phyloP scores from a whole-genome alignment of 2,888 invertebrate species.

The Hirtodrosophila duncani region DNA sequence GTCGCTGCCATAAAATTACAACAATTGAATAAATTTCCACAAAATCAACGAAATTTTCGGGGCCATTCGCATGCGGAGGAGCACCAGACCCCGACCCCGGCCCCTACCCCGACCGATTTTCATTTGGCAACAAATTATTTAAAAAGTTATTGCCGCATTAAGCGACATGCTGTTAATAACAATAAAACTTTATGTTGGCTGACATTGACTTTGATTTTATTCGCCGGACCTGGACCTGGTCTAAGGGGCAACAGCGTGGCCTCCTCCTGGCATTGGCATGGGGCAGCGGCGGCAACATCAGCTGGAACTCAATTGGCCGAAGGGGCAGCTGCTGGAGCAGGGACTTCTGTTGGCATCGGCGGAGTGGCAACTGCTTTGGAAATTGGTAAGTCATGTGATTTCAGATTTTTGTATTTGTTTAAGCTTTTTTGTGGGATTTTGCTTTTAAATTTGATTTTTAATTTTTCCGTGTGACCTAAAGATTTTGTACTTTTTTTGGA shows the following conservation, averaged over 20 bases:
- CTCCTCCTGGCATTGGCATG: slow-evolving; percentile 15
- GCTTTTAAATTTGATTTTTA: neutral
- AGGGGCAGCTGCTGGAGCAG: slow-evolving; percentile 18
- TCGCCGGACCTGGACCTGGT: slow-evolving; percentile 31
- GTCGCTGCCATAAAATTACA: slow-evolving; percentile 60
- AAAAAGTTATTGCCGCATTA: slow-evolving; percentile 71
- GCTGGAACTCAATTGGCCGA: slow-evolving; percentile 3
- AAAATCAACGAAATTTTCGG: slow-evolving; percentile 25
- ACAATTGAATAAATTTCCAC: slow-evolving; percentile 53
- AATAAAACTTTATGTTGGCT: slow-evolving; percentile 75
- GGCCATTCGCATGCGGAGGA: too few species aligned
- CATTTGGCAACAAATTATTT: slow-evolving; percentile 73
- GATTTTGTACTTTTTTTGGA: too few species aligned
- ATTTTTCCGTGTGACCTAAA: too few species aligned
- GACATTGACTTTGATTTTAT: slow-evolving; percentile 75
- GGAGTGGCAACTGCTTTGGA: slow-evolving; percentile 54
- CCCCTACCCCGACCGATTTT: slow-evolving; percentile 39
- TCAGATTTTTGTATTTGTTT: neutral
- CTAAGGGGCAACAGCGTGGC: too few species aligned
- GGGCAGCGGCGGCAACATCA: slow-evolving; percentile 24
- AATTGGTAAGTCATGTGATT: slow-evolving; percentile 66
- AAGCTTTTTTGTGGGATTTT: neutral
- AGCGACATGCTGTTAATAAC: slow-evolving; percentile 71
- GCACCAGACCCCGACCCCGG: neutral
- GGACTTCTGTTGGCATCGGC: neutral